These are phyloP conservation scores for Musca vetustissima DNA, from an alignment of 1,140 invertebrate genomes.

Conservation along the genomic window DNA sequence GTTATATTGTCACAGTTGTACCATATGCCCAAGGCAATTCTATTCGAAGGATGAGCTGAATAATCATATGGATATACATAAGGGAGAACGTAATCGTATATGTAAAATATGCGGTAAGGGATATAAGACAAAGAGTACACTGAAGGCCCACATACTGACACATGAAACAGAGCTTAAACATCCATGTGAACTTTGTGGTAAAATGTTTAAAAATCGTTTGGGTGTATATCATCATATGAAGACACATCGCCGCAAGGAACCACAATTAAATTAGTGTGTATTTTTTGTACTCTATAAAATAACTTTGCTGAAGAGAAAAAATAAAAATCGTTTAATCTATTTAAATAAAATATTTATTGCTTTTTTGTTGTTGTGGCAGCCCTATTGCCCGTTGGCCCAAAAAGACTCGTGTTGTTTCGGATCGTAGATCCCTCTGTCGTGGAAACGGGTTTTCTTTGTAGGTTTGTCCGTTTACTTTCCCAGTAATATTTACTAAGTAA, in stretches of 20 bases:
- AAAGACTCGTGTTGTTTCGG: too few relatives aligned
- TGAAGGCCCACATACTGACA: slow-evolving; percentile 14
- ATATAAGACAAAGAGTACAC: neutral
- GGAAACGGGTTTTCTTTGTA: too few relatives aligned
- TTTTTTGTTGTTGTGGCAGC: too few relatives aligned
- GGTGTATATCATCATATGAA: slow-evolving; percentile 26
- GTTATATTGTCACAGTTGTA: slow-evolving; percentile 4
- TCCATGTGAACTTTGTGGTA: slow-evolving; percentile 21
- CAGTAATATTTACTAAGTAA: too few relatives aligned
- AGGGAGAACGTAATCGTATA: neutral
- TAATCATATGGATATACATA: slow-evolving; percentile 18
- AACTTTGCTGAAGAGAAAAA: too few relatives aligned
- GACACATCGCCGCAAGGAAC: neutral
- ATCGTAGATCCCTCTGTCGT: too few relatives aligned
- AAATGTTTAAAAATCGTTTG: slow-evolving; percentile 15
- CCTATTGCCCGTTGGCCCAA: too few relatives aligned
- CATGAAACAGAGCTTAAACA: slow-evolving; percentile 13
- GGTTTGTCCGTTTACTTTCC: too few relatives aligned
- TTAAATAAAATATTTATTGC: too few relatives aligned
- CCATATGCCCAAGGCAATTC: slow-evolving; percentile 17
- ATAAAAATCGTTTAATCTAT: too few relatives aligned
- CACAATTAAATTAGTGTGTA: too few relatives aligned
- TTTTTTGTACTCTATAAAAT: too few relatives aligned
- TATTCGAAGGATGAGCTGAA: neutral
- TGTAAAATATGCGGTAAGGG: slow-evolving; percentile 22